A percentile compares a stretch with the other conserved stretches of the same genome.
Conservation (phyloP, 2,797 vertebrate genomes). For the Natrix natrix region DNA sequence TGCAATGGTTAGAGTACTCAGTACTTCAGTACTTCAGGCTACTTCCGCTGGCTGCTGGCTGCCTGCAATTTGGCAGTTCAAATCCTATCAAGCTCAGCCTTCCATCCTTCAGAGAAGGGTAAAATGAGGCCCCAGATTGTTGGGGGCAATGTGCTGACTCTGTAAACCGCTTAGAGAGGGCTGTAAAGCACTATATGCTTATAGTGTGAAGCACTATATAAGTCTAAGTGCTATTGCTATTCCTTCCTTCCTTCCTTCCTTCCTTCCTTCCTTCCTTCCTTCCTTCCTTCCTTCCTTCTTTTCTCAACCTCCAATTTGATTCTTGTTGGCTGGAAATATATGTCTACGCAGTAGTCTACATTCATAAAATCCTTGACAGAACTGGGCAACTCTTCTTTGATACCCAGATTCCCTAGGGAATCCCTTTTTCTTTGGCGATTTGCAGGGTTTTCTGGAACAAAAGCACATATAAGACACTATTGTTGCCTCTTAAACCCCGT, state of each 20-base stretch:
- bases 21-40: no score
- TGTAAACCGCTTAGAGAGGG: no score
- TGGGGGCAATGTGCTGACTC: no score
- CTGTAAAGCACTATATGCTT: no score
- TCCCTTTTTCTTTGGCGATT: background rate
- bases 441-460: background rate
- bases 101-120: background rate
- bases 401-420: background rate
- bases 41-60: no score
- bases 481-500: background rate
- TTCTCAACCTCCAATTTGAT: background rate
- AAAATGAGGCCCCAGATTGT: no score
- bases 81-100: background rate
- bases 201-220: no score
- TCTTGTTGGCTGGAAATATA: background rate
- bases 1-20: no score
- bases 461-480: background rate
- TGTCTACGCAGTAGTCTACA: background rate
- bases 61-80: no score
- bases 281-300: background rate
- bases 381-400: background rate
- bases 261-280: no score
- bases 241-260: background rate
- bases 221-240: no score
- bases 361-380: background rate